phyloP scores from a whole-genome alignment of 2,797 vertebrate species.

The Xenentodon cancila region DNA sequence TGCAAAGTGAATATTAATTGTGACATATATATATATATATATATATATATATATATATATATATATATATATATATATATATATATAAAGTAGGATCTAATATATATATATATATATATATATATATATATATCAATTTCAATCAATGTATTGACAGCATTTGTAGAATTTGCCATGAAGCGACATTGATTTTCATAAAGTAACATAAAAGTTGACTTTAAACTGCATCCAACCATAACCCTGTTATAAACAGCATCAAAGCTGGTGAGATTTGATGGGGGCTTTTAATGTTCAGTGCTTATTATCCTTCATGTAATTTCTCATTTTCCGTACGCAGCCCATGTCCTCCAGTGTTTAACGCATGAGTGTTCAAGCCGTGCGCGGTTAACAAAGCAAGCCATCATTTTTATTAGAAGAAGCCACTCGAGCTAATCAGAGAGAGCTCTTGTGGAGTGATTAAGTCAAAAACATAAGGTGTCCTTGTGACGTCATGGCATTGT shows the following conservation, averaged over 20 bases:
- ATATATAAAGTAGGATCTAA: too few relatives aligned
- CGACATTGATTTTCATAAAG: constrained; percentile 71
- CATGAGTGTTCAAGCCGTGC: constrained; percentile 60
- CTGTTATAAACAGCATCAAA: constrained; percentile 29
- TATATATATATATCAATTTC: too few relatives aligned
- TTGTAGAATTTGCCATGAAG: constrained; percentile 63
- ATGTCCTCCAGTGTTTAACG: constrained; percentile 54
- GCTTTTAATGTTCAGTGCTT: constrained; percentile 34
- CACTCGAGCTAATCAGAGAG: constrained; percentile 70
- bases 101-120: too few relatives aligned
- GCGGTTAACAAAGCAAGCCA: constrained; percentile 78
- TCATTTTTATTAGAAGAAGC: constrained; percentile 71
- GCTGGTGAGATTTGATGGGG: constrained; percentile 43
- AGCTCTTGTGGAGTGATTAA: constrained; percentile 72
- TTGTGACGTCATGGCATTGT: constrained; percentile 59
- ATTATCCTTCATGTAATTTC: constrained; percentile 29
- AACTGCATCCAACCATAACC: constrained; percentile 42
- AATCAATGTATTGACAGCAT: constrained; percentile 63
- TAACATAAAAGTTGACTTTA: constrained; percentile 52
- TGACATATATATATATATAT: too few relatives aligned
- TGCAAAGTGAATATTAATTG: constrained; percentile 23
- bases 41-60: too few relatives aligned
- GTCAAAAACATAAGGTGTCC: constrained; percentile 68
- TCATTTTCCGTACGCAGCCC: constrained; percentile 42
- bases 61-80: too few relatives aligned